Evolutionary conservation across 2,113 vertebrate species (phyloP), one percentile per base, ranked within the genome.

Genomic region (Pelvicachromis taeniatus): DNA sequence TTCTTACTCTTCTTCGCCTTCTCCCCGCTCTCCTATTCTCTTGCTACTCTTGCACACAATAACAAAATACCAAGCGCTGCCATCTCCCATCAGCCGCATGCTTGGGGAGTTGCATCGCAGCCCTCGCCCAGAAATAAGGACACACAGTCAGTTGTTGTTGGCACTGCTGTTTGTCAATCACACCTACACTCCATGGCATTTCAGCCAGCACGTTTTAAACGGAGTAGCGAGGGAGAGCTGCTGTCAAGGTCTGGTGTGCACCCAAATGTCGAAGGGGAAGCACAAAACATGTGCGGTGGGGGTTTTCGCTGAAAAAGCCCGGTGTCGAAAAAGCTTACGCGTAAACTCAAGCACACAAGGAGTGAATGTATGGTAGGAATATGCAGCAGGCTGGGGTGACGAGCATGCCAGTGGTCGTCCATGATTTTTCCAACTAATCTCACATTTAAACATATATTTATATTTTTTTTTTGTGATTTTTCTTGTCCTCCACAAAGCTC

Each of bases 61-160:
- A 88, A 88, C 89, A 87, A 91, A 93, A 92, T 85, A 93, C 92
- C 88, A 82, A 87, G 92, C 84, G 13, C 90, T 90, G 90, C 92
- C 93, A 87, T 93, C 88, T 90, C 93, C 82, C 88, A 82, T 94
- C 89, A 89, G 85, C 90, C 61, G 90, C 82, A 61, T 78, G 83
- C 83, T 85, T 13, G 85, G 81, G 77, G 73, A 90, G 85, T 52
- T 68, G 78, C 48, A 50, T 82, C 12, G 80, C 87, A 58, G 75
- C 14, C 10, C 35, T 33, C 65, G 80, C 85, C 84, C 29, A 40
- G 29, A 54, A 88, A 84, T 88, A 80, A 90, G 85, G 89, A 85
- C 89, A 91, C 87, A 86, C 87, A 89, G 81, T 84, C 89, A 85
- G 84, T 77, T 79, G 82, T 93, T 86, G 86, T 87, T 90, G 90